These are phyloP conservation scores for Chlamydotis undulata DNA, from an alignment of 2,113 vertebrate genomes.

Conservation along the genomic window DNA sequence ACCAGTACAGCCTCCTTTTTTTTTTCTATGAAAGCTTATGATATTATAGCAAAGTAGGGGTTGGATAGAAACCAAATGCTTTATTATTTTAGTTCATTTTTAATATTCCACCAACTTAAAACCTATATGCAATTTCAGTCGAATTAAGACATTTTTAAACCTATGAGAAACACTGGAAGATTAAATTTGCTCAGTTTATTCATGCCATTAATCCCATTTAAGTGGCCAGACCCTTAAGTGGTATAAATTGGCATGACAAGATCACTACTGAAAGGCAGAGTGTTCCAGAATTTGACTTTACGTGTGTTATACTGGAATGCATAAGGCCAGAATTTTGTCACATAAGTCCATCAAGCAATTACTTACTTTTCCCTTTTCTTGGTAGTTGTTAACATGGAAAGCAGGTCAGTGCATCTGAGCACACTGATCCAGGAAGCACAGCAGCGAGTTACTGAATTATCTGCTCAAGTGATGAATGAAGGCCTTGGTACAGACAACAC, in stretches of 20 bases:
- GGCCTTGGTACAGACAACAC: constrained; percentile 80
- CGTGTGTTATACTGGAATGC: background rate
- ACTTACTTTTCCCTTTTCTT: background rate
- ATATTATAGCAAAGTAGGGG: background rate
- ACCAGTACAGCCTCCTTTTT: background rate
- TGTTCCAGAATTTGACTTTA: background rate
- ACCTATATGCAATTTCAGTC: background rate
- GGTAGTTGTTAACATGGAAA: constrained; percentile 85
- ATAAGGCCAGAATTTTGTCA: background rate
- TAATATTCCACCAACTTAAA: background rate
- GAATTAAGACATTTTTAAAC: background rate
- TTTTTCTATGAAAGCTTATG: background rate
- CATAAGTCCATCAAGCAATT: background rate
- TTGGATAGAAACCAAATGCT: background rate
- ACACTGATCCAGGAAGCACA: constrained; percentile 88
- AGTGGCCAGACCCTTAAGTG: background rate
- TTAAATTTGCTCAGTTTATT: background rate
- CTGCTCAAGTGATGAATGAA: constrained; percentile 81
- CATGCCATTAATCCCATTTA: background rate
- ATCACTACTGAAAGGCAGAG: background rate
- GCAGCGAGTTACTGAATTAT: constrained; percentile 82
- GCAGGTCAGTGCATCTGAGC: constrained; percentile 84
- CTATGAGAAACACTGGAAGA: background rate
- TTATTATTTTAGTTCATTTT: background rate
- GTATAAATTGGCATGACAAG: background rate